Evolutionary conservation across 2,113 vertebrate species (phyloP), one percentile per base, ranked within the genome.

Genomic region (Panthera leo): DNA sequence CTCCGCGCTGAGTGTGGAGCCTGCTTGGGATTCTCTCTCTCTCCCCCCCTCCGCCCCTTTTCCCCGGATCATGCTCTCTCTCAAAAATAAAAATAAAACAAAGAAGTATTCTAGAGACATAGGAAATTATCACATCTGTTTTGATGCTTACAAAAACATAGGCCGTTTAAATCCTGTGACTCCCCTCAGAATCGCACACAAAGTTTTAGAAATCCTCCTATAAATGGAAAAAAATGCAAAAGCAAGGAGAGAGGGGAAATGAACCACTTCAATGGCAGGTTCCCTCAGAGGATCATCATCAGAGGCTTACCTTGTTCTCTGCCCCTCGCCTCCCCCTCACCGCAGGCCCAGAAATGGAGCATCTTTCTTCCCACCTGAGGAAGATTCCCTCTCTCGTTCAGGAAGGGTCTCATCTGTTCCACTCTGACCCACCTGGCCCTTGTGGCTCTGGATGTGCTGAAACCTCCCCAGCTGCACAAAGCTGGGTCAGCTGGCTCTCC

Each of bases 221-320:
- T 34, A 88, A 70, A n/a, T n/a, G 51, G 61, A 51, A 97, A 23
- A 73, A 95, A 84, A 48, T 4, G 4, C 5, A 85, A 89, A 86
- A 55, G 58, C 53, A 63, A 61, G 39, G 65, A 29, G 4, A 80
- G 36, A 65, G n/a, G 39, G 36, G 45, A 29, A 8, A 85, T 2
- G 73, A 67, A 67, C 7, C 15, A 27, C 7, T 61, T 65, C n/a
- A 12, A 16, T 53, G 29, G 29, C 10, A 1, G 29, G 68, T 6
- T 51, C 58, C 39, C 25, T 68, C 70, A 25, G 70, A 70, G 14
- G 21, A 67, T 18, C 63, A 61, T 0, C 36, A 21, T n/a, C 16
- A 18, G 5, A 0, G 76, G 42, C 31, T 18, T 48, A 78, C 75
- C 27, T 45, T 48, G 7, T 48, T 71, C 42, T 27, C 45, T n/a